phyloP scores from a whole-genome alignment of 2,797 vertebrate species.

The Macropodus opercularis region DNA sequence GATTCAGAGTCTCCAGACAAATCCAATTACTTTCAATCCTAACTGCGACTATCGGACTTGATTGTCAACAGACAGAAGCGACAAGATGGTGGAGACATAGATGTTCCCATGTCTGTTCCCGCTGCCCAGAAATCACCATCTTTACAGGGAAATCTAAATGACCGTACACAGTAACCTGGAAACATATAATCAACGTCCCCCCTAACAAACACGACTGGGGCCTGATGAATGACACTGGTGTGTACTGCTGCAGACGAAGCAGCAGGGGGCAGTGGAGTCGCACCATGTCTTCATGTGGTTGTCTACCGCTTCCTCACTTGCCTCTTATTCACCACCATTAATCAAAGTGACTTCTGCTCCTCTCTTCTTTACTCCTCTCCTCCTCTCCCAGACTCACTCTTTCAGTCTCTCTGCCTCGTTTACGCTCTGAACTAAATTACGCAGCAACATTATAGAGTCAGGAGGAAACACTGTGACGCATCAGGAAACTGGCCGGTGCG shows the following conservation, averaged over 20 bases:
- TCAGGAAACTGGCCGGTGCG: slow-evolving; percentile 30
- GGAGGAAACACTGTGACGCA: slow-evolving; percentile 46
- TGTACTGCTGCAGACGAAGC: slow-evolving; percentile 31
- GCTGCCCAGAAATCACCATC: too few species aligned
- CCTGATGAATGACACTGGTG: too few species aligned
- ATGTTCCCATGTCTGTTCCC: too few species aligned
- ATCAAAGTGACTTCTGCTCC: not conserved
- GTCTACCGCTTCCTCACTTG: not conserved
- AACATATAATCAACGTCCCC: not conserved
- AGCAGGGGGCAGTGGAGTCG: slow-evolving; percentile 61
- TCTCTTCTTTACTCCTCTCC: not conserved
- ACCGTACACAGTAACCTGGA: too few species aligned
- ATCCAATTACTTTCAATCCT: not conserved
- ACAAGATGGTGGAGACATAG: too few species aligned
- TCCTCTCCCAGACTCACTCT: not conserved
- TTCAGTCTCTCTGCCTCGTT: slow-evolving; percentile 10
- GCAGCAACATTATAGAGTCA: slow-evolving; percentile 40
- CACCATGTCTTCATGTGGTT: slow-evolving; percentile 1
- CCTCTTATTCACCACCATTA: not conserved
- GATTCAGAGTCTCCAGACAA: not conserved
- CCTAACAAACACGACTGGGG: not conserved
- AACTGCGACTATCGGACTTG: not conserved
- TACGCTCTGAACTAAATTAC: slow-evolving; percentile 39
- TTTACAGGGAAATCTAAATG: too few species aligned
- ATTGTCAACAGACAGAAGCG: too few species aligned